phyloP scores from a whole-genome alignment of 2,888 invertebrate genomes.

The Branchinecta sandiegonensis region DNA sequence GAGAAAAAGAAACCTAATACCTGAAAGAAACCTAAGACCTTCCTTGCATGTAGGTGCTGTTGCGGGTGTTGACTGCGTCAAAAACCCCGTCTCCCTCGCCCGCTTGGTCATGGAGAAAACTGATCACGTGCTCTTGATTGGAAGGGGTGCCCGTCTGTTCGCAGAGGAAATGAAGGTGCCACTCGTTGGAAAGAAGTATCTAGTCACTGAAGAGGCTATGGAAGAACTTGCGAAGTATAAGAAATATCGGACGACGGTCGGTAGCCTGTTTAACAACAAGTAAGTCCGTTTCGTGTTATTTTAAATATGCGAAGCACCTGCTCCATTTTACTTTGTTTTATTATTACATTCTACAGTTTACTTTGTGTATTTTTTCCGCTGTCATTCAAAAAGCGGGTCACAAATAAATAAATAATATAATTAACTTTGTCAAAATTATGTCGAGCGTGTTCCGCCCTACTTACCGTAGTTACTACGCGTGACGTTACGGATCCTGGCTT shows the following conservation, averaged over 20 bases:
- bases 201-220: constrained; percentile 33
- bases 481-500: too few relatives aligned
- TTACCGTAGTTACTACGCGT: too few relatives aligned
- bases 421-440: too few relatives aligned
- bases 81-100: constrained; percentile 34
- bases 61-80: constrained; percentile 33
- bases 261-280: constrained; percentile 31
- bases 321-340: too few relatives aligned
- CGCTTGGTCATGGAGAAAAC: constrained; percentile 33
- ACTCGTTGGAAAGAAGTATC: constrained; percentile 30
- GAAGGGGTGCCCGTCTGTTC: constrained; percentile 34
- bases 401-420: too few relatives aligned
- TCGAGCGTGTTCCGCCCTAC: too few relatives aligned
- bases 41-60: constrained; percentile 25
- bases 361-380: too few relatives aligned
- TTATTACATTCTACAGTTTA: too few relatives aligned
- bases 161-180: constrained; percentile 32
- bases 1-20: not conserved
- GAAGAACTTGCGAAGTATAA: constrained; percentile 31
- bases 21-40: not conserved
- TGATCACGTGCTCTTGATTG: constrained; percentile 33
- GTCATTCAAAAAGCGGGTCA: too few relatives aligned
- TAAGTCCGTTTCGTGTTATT: constrained; percentile 24
- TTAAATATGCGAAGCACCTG: too few relatives aligned
- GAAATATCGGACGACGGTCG: constrained; percentile 31